phyloP scores from a whole-genome alignment of 2,888 invertebrate species.

The Drosophila birchii region DNA sequence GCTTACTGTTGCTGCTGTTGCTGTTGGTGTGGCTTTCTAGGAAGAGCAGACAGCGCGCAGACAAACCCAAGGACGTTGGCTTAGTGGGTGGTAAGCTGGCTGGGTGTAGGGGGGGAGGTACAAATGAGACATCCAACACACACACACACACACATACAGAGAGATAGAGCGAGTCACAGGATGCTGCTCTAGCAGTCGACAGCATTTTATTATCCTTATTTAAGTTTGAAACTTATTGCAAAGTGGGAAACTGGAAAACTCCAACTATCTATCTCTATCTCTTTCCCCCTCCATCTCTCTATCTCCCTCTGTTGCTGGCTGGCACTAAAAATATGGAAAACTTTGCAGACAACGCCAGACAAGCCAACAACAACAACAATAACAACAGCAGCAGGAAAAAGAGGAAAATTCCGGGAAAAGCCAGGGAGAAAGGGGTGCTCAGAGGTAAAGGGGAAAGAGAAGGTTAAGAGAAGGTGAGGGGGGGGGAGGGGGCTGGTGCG shows the following conservation, averaged over 20 bases:
- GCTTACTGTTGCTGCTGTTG: conserved; percentile 34
- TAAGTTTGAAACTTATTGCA: conserved; percentile 81
- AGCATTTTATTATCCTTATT: conserved; percentile 83
- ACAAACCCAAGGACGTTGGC: conserved; percentile 76
- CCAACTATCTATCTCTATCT: conserved; percentile 63
- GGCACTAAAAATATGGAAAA: conserved; percentile 78
- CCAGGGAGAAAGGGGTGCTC: background rate
- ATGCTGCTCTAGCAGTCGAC: conserved; percentile 61
- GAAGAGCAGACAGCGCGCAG: conserved; percentile 71
- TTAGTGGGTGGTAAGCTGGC: conserved; percentile 35
- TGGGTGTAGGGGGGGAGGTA: conserved; percentile 5
- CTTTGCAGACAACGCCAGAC: conserved; percentile 73
- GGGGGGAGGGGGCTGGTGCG: conserved; percentile 11
- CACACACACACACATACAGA: conserved; percentile 21
- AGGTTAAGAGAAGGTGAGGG: background rate
- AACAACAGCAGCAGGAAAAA: conserved; percentile 41
- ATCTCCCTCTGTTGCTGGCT: conserved; percentile 13
- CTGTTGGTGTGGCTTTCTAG: conserved; percentile 31
- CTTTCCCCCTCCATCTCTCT: conserved; percentile 5
- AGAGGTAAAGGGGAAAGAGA: background rate
- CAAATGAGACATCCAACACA: conserved; percentile 49
- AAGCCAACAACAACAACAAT: conserved; percentile 54
- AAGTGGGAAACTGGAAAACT: conserved; percentile 79
- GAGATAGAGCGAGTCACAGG: conserved; percentile 19
- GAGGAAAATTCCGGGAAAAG: conserved; percentile 8